A percentile compares a stretch with the other conserved stretches of the same genome.
Evolutionary conservation across 2,888 invertebrate genomes (phyloP).

Genomic region (Orchesellides sinensis): DNA sequence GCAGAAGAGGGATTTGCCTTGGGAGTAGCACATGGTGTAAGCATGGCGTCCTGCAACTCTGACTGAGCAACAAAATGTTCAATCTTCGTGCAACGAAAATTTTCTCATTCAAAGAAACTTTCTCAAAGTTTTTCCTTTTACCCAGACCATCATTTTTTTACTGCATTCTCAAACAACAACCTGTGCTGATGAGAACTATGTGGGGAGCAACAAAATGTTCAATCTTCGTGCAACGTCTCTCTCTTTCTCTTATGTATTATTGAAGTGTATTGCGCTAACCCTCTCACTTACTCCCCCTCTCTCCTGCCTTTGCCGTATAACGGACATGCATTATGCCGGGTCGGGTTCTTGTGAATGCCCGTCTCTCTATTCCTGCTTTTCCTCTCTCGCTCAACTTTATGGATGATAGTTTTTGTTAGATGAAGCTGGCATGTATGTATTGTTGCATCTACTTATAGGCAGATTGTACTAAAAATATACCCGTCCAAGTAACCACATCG

Average conservation of each 20-base stretch:
- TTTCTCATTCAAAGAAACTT: no score
- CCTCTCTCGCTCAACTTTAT: neutral
- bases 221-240: constrained; percentile 62
- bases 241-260: constrained; percentile 39
- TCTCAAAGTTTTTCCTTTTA: no score
- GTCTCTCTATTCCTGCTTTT: constrained; percentile 14
- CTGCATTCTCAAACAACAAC: no score
- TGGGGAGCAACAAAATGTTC: constrained; percentile 60
- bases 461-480: no score
- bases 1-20: constrained; percentile 32
- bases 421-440: no score
- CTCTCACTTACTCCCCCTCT: neutral
- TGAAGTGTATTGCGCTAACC: neutral
- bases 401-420: neutral
- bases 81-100: constrained; percentile 64
- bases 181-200: no score
- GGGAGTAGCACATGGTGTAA: constrained; percentile 68
- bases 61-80: constrained; percentile 64
- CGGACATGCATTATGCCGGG: no score
- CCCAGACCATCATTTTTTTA: no score
- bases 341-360: constrained; percentile 32
- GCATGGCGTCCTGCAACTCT: constrained; percentile 69
- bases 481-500: no score
- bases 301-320: no score
- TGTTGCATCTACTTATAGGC: no score